Percentiles rank a stretch among this genome's conserved stretches.
Evolutionary conservation across 2,113 vertebrate genomes (phyloP).

Genomic region (Notiomystis cincta): DNA sequence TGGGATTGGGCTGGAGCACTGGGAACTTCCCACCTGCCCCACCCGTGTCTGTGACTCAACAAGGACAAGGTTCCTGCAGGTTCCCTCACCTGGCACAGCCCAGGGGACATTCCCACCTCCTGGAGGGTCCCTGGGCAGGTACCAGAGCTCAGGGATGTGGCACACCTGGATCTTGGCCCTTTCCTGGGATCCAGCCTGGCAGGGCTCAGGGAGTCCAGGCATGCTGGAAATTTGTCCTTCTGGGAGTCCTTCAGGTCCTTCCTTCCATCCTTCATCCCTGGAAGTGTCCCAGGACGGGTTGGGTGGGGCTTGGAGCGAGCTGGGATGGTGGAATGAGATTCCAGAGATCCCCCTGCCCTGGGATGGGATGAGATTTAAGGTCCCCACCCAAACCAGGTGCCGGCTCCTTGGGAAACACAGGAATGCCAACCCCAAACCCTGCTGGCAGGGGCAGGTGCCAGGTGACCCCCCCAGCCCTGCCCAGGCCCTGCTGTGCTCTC

Average conservation of each 20-base stretch:
- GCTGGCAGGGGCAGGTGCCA: too few species aligned
- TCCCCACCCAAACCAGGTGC: not conserved
- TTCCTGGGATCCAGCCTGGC: not conserved
- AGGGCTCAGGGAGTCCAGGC: not conserved
- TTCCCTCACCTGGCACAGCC: not conserved
- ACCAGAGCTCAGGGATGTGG: too few species aligned
- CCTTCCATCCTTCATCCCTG: not conserved
- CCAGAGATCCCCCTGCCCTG: not conserved
- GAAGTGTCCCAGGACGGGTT: too few species aligned
- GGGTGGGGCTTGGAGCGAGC: not conserved
- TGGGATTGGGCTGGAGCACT: not conserved
- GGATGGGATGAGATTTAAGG: not conserved
- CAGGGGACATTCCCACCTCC: not conserved
- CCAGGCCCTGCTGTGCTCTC: not conserved
- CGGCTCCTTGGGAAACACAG: not conserved
- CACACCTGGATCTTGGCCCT: not conserved
- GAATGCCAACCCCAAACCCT: not conserved
- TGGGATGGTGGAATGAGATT: not conserved
- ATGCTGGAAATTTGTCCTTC: not conserved
- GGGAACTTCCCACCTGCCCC: not conserved
- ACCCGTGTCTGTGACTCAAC: not conserved
- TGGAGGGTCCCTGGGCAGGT: not conserved
- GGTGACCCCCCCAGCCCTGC: not conserved
- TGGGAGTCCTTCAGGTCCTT: not conserved
- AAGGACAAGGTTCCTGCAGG: not conserved